These are phyloP conservation scores for Caloenas nicobarica DNA, from an alignment of 2,113 vertebrate species.

Conservation along the genomic window DNA sequence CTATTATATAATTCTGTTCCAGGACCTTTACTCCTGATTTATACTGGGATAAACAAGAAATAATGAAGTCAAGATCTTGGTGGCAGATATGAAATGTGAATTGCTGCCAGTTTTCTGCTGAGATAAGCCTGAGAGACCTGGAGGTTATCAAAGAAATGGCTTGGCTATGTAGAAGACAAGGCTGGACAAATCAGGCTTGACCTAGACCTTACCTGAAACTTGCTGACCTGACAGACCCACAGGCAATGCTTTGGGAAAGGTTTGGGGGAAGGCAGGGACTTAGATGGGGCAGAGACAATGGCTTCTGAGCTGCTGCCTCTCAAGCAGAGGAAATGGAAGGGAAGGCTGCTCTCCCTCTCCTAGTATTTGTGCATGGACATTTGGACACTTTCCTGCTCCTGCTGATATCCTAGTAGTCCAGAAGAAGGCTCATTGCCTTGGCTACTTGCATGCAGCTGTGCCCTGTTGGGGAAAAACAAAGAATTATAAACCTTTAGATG, in stretches of 20 bases:
- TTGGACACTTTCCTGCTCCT: not conserved
- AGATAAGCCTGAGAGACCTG: not conserved
- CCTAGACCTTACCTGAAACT: not conserved
- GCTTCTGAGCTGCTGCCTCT: not conserved
- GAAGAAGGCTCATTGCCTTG: not conserved
- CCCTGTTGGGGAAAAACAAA: not conserved
- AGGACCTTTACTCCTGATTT: not conserved
- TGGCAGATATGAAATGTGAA: not conserved
- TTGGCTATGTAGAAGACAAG: not conserved
- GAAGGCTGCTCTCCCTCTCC: not conserved
- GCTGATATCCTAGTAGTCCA: not conserved
- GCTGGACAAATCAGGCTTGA: not conserved
- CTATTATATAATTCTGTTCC: not conserved
- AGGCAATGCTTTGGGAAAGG: not conserved
- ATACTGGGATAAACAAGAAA: not conserved
- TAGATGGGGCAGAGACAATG: accelerated
- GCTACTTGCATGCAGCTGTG: not conserved
- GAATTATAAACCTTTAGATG: not conserved
- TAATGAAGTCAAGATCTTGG: not conserved
- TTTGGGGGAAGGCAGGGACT: not conserved
- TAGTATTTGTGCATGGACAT: not conserved
- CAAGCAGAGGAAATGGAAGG: not conserved
- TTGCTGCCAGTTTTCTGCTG: not conserved
- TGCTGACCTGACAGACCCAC: not conserved
- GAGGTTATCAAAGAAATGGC: not conserved